Percentiles rank a stretch among this genome's conserved stretches.
Conservation (phyloP, 1,140 invertebrate genomes). For the Diploscapter pachys region DNA sequence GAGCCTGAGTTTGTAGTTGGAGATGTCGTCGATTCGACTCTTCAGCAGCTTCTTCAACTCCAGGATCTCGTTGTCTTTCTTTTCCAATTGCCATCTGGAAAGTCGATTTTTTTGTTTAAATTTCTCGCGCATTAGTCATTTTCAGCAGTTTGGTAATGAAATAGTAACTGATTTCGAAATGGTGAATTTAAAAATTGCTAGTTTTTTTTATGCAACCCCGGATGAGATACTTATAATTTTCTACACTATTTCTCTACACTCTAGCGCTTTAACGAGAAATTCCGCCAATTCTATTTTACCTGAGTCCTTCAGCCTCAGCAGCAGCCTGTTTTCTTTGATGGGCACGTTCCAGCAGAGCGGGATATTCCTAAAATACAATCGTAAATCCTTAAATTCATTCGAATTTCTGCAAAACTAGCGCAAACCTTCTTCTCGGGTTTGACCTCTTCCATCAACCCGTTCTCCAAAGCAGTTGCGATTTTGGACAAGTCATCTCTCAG, state of each 20-base stretch:
- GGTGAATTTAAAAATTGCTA: too few relatives aligned
- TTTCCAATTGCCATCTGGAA: slow-evolving; percentile 51
- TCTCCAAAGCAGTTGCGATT: slow-evolving; percentile 4
- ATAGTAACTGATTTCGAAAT: too few relatives aligned
- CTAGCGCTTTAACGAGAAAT: too few relatives aligned
- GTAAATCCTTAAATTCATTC: too few relatives aligned
- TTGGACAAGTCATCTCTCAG: slow-evolving; percentile 18
- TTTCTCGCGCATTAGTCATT: too few relatives aligned
- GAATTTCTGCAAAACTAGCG: too few relatives aligned
- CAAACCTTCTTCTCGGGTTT: slow-evolving; percentile 7
- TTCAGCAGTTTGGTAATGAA: too few relatives aligned
- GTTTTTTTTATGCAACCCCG: too few relatives aligned
- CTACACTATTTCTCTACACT: too few relatives aligned
- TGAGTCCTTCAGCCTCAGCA: slow-evolving; percentile 51
- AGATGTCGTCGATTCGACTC: slow-evolving; percentile 26
- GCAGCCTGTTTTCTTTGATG: slow-evolving; percentile 51
- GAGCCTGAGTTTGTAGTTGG: slow-evolving; percentile 24
- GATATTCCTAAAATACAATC: slow-evolving; percentile 20
- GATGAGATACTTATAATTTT: too few relatives aligned
- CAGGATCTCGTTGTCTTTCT: slow-evolving; percentile 53
- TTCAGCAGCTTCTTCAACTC: slow-evolving; percentile 40
- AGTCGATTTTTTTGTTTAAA: too few relatives aligned
- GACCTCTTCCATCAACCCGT: slow-evolving; percentile 6
- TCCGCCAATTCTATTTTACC: neutral
- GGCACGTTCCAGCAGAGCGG: slow-evolving; percentile 51